Conservation (phyloP, 2,797 vertebrate species). For the Sitta carolinensis region DNA sequence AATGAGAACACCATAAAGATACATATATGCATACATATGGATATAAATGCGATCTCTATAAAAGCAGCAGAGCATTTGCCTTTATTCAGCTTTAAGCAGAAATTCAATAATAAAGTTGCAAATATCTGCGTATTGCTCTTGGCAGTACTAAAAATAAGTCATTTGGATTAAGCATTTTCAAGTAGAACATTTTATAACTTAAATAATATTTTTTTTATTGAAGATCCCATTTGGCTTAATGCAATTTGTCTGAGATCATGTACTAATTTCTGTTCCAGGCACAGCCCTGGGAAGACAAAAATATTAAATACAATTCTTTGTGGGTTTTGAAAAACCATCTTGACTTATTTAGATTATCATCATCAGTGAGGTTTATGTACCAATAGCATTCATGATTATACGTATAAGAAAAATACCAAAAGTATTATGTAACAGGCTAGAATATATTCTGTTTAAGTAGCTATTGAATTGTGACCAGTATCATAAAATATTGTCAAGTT, state of each 20-base stretch:
- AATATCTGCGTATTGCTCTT: slow-evolving; percentile 36
- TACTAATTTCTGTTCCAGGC: slow-evolving; percentile 18
- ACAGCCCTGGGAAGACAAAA: slow-evolving; percentile 35
- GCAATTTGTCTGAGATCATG: slow-evolving; percentile 28
- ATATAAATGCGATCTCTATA: not conserved
- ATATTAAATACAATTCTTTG: slow-evolving; percentile 12
- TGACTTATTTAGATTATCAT: slow-evolving; percentile 30
- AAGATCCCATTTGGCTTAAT: slow-evolving; percentile 37
- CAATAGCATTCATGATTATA: not conserved
- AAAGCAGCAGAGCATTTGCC: not conserved
- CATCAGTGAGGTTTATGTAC: not conserved
- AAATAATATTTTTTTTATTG: slow-evolving; percentile 61
- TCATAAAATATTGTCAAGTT: not conserved
- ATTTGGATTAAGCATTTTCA: slow-evolving; percentile 51
- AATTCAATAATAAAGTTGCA: slow-evolving; percentile 40
- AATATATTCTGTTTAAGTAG: not conserved
- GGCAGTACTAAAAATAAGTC: slow-evolving; percentile 53
- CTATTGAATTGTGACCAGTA: not conserved
- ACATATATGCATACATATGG: not conserved
- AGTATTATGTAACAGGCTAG: not conserved
- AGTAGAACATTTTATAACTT: slow-evolving; percentile 42
- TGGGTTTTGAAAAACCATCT: not conserved
- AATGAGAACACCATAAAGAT: not conserved
- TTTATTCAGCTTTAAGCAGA: slow-evolving; percentile 36
- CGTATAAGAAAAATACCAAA: not conserved